Evolutionary conservation across 1,140 invertebrate genomes (phyloP), one percentile per base, ranked within the genome.

Genomic region (Matsumurasca onukii): DNA sequence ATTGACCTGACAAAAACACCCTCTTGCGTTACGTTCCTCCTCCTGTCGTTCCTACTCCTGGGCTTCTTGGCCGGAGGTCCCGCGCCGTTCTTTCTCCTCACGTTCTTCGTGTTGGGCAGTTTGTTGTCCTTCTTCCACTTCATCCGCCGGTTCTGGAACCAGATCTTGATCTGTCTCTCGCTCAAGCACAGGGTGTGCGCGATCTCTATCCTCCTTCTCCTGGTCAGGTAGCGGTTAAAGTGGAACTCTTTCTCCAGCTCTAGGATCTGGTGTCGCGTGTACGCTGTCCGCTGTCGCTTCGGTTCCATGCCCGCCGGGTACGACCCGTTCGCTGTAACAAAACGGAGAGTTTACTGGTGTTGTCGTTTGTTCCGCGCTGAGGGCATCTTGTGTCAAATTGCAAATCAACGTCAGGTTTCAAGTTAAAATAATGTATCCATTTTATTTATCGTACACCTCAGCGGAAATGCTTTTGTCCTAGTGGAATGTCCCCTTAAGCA

Each of bases 81-180:
- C 55, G 87, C 86, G 49, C 90, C 90, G 74, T 87, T 90, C 91
- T 94, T 97, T 87, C 90, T 87, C 66, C 94, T 86, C 15, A 96
- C 93, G 80, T 97, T 97, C 83, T 97, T 97, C 74, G 95, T 97
- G 82, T 97, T 97, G 52, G 95, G 95, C 73, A 97, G 83, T 82
- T 97, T 97, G 84, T 97, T 96, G 85, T 98, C 95, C 80, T 98
- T 98, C 82, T 98, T 98, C 91, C 91, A 97, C 80, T 98, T 98
- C 95, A 98, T 98, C 65, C 91, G 81, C 70, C 94, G 85, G 78
- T 97, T 97, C 79, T 97, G 94, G 78, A 97, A 97, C 96, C 96
- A 98, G 77, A 98, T 98, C 86, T 98, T 98, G 76, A 98, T 98
- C 84, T 98, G 97, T 73, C 97, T 84, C 79, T 98, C 97, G 30